A percentile compares a stretch with the other conserved stretches of the same genome.
These are phyloP conservation scores for Bombus affinis DNA, from an alignment of 1,140 invertebrate species.

Conservation along the genomic window DNA sequence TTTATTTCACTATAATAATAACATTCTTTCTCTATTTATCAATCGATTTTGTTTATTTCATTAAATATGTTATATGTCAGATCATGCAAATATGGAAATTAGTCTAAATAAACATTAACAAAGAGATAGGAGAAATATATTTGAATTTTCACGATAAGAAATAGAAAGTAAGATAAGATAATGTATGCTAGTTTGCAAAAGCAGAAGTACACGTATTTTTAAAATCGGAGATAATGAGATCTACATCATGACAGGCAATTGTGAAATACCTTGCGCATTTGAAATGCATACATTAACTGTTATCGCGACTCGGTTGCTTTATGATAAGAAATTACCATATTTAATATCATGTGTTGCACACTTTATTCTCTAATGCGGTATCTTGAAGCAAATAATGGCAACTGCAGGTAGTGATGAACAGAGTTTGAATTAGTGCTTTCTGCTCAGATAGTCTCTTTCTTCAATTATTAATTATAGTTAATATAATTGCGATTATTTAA, in stretches of 20 bases:
- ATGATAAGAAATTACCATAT: constrained; percentile 6
- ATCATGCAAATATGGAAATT: no score
- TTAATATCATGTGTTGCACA: not conserved
- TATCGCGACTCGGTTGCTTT: not conserved
- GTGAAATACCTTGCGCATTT: not conserved
- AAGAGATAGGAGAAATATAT: no score
- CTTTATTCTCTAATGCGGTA: not conserved
- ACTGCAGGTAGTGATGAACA: not conserved
- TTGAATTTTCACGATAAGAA: no score
- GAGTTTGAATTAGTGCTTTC: not conserved
- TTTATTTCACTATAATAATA: no score
- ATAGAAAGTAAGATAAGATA: not conserved
- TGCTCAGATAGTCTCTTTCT: not conserved
- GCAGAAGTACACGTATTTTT: not conserved
- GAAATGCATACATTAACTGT: not conserved
- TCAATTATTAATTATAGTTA: not conserved
- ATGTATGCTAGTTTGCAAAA: not conserved
- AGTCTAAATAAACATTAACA: no score
- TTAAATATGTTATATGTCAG: no score
- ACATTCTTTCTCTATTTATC: no score
- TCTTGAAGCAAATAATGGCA: not conserved
- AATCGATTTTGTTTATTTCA: no score
- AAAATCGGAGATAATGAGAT: not conserved
- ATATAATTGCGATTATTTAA: not conserved
- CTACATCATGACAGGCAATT: not conserved